Evolutionary conservation across 2,888 invertebrate genomes (phyloP), one percentile per base, ranked within the genome.

Genomic region (Tiliacea aurago): DNA sequence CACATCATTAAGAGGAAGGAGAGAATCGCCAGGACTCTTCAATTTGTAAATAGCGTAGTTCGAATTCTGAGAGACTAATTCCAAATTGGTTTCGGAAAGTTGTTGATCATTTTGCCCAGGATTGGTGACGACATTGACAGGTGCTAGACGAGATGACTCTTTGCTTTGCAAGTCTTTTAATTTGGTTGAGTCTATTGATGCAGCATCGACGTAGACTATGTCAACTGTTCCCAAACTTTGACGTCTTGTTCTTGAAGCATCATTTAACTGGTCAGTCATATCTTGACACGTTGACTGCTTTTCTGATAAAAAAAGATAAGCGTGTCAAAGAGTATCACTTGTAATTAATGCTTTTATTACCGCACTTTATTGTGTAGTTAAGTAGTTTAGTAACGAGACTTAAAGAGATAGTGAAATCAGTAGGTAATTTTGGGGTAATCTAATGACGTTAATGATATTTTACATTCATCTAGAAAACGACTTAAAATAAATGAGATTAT

Each of bases 271-370:
- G 13, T 58, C 62, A 67, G 43, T 51, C 64, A 51, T 59, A 59
- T 67, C 82, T 64, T 58, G 61, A 41, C n/a, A 41, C 55, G 77
- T 37, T 45, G 77, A 67, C 73, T 63, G 70, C 69, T 76, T 80
- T 79, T 84, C 89, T 90, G 88, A 84, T 84, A 70, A 85, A 80
- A 78, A 83, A 85, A 84, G 84, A 83, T 75, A 85, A 70, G 20
- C 59, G 43, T 75, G 77, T 73, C 58, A 84, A 66, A 76, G 71
- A 70, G 71, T 78, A 78, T 76, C 76, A 37, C 61, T 61, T 75
- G 43, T 47, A 68, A 59, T 56, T 41, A 18, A 28, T 23, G 15
- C 1, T 49, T 43, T 33, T 56, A 51, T 33, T 47, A 33, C 1
- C 15, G 0, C 3, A 28, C 1, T 2, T 53, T 23, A 15, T 56